Percentiles rank a stretch among this genome's conserved stretches.
These are phyloP conservation scores for Lates calcarifer DNA, from an alignment of 2,113 vertebrate species.

Conservation along the genomic window DNA sequence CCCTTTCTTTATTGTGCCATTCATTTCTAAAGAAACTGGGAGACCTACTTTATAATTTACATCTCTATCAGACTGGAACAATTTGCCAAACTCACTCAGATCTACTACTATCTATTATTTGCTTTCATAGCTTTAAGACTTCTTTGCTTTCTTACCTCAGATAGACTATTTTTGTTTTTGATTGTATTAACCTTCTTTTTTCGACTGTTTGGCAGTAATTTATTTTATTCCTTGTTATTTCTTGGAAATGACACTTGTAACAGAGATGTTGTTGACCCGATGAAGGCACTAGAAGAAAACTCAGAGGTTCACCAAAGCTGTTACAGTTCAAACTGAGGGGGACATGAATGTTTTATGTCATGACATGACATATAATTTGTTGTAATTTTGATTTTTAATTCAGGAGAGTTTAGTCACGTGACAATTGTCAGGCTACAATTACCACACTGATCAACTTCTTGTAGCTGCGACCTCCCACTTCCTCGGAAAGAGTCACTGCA, in stretches of 20 bases:
- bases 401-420: background rate
- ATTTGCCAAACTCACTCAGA: background rate
- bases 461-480: background rate
- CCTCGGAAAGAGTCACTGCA: constrained; percentile 27
- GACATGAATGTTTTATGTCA: background rate
- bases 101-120: background rate
- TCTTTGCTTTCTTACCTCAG: background rate
- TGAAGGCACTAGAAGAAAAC: background rate
- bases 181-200: no score
- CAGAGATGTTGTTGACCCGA: background rate
- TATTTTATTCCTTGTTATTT: background rate
- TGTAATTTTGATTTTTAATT: background rate
- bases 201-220: background rate
- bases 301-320: background rate
- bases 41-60: background rate
- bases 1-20: background rate
- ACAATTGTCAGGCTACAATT: background rate
- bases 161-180: no score
- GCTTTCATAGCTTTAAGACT: no score
- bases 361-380: background rate
- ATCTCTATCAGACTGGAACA: background rate
- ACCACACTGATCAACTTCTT: background rate
- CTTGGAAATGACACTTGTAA: background rate
- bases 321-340: background rate
- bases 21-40: background rate